These are phyloP conservation scores for Bicyclus anynana DNA, from an alignment of 1,140 invertebrate species.

Conservation along the genomic window DNA sequence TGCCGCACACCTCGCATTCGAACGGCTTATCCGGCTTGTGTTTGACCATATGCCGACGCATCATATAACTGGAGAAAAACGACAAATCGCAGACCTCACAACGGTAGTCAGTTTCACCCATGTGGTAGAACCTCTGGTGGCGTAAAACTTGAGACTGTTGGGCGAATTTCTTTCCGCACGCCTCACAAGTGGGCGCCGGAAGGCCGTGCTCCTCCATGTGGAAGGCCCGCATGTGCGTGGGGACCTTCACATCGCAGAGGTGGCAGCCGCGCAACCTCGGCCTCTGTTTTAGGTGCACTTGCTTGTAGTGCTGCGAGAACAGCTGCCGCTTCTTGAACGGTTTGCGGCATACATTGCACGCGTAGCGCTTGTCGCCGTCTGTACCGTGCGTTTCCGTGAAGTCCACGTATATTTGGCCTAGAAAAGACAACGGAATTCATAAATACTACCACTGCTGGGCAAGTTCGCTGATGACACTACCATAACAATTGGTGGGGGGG, in stretches of 20 bases:
- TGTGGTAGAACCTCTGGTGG: conserved; percentile 41
- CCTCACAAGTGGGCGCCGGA: conserved; percentile 27
- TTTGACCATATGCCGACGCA: conserved; percentile 70
- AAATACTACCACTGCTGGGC: too few relatives aligned
- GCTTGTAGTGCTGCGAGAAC: conserved; percentile 23
- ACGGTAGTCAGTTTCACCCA: conserved; percentile 46
- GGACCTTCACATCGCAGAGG: conserved; percentile 27
- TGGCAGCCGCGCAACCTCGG: conserved; percentile 15
- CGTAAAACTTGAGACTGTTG: conserved; percentile 28
- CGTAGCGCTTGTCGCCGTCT: conserved; percentile 16
- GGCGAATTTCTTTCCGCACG: conserved; percentile 40
- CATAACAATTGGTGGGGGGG: too few relatives aligned
- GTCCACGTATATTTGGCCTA: neutral
- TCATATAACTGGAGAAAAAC: conserved; percentile 49
- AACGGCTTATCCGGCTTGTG: conserved; percentile 70
- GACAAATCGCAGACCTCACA: conserved; percentile 56
- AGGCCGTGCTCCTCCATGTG: conserved; percentile 39
- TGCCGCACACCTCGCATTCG: conserved; percentile 37
- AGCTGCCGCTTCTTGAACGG: conserved; percentile 10
- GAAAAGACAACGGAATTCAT: neutral
- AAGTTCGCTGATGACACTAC: too few relatives aligned
- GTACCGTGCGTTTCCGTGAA: conserved; percentile 5
- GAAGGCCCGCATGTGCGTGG: conserved; percentile 18
- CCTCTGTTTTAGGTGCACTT: conserved; percentile 19
- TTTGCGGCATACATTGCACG: conserved; percentile 19